These are phyloP conservation scores for Taeniopygia guttata DNA, from an alignment of 2,797 vertebrate genomes.

Conservation along the genomic window DNA sequence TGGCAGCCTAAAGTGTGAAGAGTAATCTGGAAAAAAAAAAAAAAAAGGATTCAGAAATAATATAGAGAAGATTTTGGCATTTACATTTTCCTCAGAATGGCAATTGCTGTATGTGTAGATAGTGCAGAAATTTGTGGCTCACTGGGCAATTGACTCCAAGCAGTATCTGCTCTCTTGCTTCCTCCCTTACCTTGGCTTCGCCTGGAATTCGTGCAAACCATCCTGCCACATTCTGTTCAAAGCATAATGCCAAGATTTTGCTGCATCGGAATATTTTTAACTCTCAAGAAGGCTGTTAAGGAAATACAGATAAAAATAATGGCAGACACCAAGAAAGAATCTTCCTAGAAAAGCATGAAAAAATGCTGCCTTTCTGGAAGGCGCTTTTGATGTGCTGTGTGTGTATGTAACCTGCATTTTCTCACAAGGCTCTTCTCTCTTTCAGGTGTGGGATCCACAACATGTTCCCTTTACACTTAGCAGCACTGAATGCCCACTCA, in stretches of 20 bases:
- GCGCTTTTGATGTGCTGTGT: neutral
- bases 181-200: neutral
- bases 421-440: neutral
- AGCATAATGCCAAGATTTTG: neutral
- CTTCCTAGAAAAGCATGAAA: neutral
- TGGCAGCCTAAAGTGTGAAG: neutral
- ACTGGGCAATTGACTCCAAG: neutral
- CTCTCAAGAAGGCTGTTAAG: neutral
- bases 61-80: neutral
- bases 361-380: neutral
- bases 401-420: neutral
- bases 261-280: constrained; percentile 4
- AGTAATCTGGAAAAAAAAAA: neutral
- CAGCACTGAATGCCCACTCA: constrained; percentile 92
- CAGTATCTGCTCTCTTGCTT: neutral
- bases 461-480: constrained; percentile 96
- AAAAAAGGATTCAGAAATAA: neutral
- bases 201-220: neutral
- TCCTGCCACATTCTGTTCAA: constrained; percentile 8
- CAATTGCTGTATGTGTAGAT: neutral
- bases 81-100: neutral
- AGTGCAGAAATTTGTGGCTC: neutral
- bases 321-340: neutral
- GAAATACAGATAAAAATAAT: constrained; percentile 13
- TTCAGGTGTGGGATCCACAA: constrained; percentile 91